These are phyloP conservation scores for Ormyrus rosae DNA, from an alignment of 2,888 invertebrate species.

Conservation along the genomic window DNA sequence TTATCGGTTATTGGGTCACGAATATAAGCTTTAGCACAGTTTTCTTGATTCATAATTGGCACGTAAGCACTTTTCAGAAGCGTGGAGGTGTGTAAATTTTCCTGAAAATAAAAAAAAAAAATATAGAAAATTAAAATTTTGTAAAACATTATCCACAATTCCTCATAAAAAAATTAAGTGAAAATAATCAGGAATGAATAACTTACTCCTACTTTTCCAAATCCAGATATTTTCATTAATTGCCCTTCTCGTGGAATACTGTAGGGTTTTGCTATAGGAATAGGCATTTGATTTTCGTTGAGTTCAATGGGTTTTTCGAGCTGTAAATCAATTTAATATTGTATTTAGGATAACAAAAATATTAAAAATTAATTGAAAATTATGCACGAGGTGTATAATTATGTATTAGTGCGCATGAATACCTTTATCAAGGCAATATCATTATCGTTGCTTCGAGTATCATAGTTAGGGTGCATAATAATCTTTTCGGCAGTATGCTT, in stretches of 20 bases:
- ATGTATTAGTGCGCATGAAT: too few species aligned
- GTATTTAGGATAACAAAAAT: too few species aligned
- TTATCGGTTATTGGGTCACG: too few species aligned
- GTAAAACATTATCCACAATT: too few species aligned
- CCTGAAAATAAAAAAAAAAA: too few species aligned
- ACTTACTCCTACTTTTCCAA: conserved; percentile 18
- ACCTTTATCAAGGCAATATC: conserved; percentile 38
- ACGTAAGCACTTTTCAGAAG: too few species aligned
- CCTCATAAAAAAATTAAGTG: too few species aligned
- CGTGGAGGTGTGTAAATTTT: too few species aligned
- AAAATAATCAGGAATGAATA: neutral
- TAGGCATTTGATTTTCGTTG: neutral
- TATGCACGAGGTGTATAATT: too few species aligned
- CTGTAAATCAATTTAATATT: neutral
- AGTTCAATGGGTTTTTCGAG: neutral
- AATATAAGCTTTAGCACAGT: neutral
- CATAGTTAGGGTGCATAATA: conserved; percentile 10
- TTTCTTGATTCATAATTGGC: too few species aligned
- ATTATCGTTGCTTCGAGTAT: neutral
- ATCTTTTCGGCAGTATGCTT: neutral
- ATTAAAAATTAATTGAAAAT: too few species aligned
- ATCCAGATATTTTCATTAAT: neutral
- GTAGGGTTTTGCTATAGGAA: neutral
- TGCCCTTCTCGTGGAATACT: neutral
- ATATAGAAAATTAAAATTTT: too few species aligned